Base-by-base conservation (phyloP, 2,888 invertebrate species). In the Trisateles emortualis region DNA sequence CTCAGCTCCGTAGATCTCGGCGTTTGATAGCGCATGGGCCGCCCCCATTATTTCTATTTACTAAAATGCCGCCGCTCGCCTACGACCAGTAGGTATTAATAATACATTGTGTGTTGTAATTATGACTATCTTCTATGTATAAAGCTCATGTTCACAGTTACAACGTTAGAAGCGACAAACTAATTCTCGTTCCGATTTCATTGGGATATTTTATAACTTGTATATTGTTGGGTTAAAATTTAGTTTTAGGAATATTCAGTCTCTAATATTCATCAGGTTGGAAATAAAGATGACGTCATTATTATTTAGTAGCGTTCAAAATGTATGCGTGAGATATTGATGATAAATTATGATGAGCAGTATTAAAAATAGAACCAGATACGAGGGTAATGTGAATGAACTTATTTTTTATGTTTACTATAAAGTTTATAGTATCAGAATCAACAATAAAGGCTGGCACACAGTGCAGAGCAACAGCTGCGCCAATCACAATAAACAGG, bases 401-500 rank as follows among this genome's bases (percentile, higher is more conserved):
- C 60, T 51, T 47, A 46, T 46, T 46, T 52, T 44, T 47, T 39
- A 32, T 39, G 39, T 41, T 22, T 38, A 55, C 38, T 39, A 54
- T 57, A 26, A 58, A 56, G 50, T 59, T 43, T 44, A 50, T 54
- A 60, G 47, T 61, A 64, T 67, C 60, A 67, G 59, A 61, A 70
- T 72, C 68, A 69, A 72, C 72, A 74, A 70, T 82, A 81, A 83
- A 83, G 84, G 78, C 76, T 71, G 71, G 79, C 74, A 72, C 78
- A 83, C 79, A 85, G 81, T 76, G 79, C 79, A 54, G 63, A 77
- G 79, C 79, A 88, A 90, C 92, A 92, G 92, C 92, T 92, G 92
- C 92, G 79, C 92, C 92, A 92, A 92, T 92, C 92, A 92, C 92
- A 91, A 92, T 91, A 84, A 84, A 82, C 79, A 79, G 86, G 92